Evolutionary conservation across 2,888 invertebrate species (phyloP).

Genomic region (Eubasilissa splendida): DNA sequence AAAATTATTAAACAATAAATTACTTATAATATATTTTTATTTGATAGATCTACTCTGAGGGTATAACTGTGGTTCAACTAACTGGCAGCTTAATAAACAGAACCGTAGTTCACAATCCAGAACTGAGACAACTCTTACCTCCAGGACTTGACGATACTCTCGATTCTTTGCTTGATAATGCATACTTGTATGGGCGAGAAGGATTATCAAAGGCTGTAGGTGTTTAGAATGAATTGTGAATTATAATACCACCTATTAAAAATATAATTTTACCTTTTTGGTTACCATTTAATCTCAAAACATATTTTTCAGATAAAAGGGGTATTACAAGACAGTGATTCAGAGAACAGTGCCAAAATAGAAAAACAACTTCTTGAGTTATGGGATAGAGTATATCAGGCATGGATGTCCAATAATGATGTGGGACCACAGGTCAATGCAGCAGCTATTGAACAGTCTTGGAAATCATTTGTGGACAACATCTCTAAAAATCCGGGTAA

Average conservation of each 20-base stretch:
- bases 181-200: conserved; percentile 92
- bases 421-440: conserved; percentile 83
- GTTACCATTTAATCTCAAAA: background rate
- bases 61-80: conserved; percentile 91
- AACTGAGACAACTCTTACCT: conserved; percentile 87
- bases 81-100: conserved; percentile 91
- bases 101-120: conserved; percentile 91
- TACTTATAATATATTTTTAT: background rate
- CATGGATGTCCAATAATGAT: conserved; percentile 85
- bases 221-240: background rate
- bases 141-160: conserved; percentile 88
- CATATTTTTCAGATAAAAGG: conserved; percentile 76
- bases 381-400: conserved; percentile 95
- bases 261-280: background rate
- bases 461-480: conserved; percentile 80
- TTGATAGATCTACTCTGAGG: conserved; percentile 91
- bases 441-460: conserved; percentile 80
- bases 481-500: conserved; percentile 84
- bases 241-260: background rate
- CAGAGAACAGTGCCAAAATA: conserved; percentile 84
- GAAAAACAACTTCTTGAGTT: conserved; percentile 92
- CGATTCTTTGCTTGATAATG: conserved; percentile 93
- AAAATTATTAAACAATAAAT: conserved; percentile 15
- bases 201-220: conserved; percentile 89
- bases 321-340: conserved; percentile 85